These are phyloP conservation scores for Rattus rattus DNA, from an alignment of 2,113 vertebrate genomes.

Conservation along the genomic window DNA sequence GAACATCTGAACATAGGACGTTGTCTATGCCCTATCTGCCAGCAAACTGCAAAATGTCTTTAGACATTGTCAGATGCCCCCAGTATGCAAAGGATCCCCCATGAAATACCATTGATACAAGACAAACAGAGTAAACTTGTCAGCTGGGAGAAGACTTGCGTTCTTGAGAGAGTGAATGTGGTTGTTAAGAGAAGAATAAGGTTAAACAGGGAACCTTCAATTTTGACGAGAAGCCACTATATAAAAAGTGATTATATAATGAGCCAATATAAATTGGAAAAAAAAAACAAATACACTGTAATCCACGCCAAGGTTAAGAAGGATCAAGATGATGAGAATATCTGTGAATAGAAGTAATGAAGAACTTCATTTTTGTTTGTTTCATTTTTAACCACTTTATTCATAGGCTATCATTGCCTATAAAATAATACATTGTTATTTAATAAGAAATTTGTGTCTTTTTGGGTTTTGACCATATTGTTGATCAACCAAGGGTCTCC, in stretches of 20 bases:
- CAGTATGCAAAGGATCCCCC: rapidly evolving
- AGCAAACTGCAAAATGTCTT: not conserved
- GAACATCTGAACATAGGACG: not conserved
- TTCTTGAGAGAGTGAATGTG: not conserved
- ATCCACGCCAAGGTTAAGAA: not conserved
- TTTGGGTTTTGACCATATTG: not conserved
- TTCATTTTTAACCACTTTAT: slow-evolving; percentile 42
- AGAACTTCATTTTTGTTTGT: not conserved
- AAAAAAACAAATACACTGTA: not conserved
- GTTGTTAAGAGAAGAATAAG: not conserved
- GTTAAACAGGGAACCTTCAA: not conserved
- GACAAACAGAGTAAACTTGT: not conserved
- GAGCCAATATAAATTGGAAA: not conserved
- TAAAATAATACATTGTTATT: slow-evolving; percentile 13
- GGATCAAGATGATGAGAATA: not conserved
- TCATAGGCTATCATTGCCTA: not conserved
- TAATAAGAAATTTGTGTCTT: not conserved
- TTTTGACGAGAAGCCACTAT: not conserved
- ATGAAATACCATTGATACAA: not conserved
- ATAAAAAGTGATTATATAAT: not conserved
- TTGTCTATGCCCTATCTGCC: not conserved
- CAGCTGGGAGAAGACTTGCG: not conserved
- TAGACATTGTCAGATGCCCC: not conserved
- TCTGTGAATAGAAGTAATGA: not conserved
- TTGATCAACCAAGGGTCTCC: not conserved